Conservation (phyloP, 2,888 invertebrate genomes). For the Maniola hyperantus region DNA sequence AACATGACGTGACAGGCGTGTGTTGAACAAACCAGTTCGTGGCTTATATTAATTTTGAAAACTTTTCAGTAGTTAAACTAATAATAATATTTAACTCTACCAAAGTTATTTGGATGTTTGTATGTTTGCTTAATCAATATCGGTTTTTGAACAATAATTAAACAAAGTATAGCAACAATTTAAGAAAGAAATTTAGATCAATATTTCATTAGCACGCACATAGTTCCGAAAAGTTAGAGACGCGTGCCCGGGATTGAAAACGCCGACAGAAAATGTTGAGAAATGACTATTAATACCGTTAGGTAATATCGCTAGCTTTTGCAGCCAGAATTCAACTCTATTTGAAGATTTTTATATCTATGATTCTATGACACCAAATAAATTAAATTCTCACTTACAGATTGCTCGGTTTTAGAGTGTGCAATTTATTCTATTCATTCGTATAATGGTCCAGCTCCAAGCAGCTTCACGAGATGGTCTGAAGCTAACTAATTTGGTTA, state of each 20-base stretch:
- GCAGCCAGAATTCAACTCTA: no score
- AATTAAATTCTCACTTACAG: constrained; percentile 44
- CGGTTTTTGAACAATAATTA: no score
- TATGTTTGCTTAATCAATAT: no score
- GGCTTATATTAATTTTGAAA: constrained; percentile 32
- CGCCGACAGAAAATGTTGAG: no score
- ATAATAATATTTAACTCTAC: constrained; percentile 26
- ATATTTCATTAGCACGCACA: no score
- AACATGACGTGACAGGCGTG: constrained; percentile 30
- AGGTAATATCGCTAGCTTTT: no score
- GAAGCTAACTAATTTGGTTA: constrained; percentile 80
- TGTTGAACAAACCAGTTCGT: constrained; percentile 40
- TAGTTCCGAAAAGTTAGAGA: no score
- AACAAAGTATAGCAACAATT: no score
- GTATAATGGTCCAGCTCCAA: constrained; percentile 60
- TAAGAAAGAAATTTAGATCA: no score
- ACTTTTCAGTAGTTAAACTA: constrained; percentile 22
- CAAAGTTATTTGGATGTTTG: neutral
- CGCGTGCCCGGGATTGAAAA: no score
- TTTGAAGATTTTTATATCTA: neutral
- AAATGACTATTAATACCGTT: no score
- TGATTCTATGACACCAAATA: constrained; percentile 14
- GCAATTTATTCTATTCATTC: constrained; percentile 66
- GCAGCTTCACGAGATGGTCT: constrained; percentile 63
- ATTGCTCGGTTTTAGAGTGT: constrained; percentile 47